Evolutionary conservation across 2,797 vertebrate species (phyloP).

Genomic region (Anguilla megastoma): DNA sequence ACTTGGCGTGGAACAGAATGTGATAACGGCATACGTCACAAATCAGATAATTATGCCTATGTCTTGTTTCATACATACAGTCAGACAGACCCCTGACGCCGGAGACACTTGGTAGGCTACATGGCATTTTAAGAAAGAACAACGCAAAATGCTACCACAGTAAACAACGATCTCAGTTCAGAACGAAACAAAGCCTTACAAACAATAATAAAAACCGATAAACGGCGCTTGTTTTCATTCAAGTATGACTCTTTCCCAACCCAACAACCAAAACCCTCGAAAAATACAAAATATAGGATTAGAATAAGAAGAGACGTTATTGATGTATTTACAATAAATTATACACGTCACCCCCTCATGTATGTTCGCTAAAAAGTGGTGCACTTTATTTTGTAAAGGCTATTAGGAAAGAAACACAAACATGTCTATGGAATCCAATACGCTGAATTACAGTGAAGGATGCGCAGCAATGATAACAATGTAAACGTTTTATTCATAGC

Average conservation of each 20-base stretch:
- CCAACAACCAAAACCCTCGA: background rate
- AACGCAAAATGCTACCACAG: background rate
- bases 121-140: background rate
- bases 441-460: conserved; percentile 25
- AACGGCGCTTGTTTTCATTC: conserved; percentile 49
- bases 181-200: background rate
- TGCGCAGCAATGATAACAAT: conserved; percentile 55
- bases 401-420: background rate
- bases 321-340: background rate
- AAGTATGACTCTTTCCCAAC: conserved; percentile 49
- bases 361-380: conserved; percentile 30
- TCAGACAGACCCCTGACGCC: background rate
- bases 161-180: background rate
- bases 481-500: conserved; percentile 65
- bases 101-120: background rate
- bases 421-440: background rate
- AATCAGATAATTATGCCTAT: background rate
- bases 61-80: background rate
- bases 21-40: background rate
- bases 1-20: background rate
- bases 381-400: background rate
- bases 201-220: background rate
- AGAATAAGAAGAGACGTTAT: background rate
- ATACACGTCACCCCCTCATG: background rate
- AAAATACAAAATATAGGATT: background rate